A percentile compares a stretch with the other conserved stretches of the same genome.
phyloP scores from a whole-genome alignment of 2,888 invertebrate genomes.

The Empis livida region DNA sequence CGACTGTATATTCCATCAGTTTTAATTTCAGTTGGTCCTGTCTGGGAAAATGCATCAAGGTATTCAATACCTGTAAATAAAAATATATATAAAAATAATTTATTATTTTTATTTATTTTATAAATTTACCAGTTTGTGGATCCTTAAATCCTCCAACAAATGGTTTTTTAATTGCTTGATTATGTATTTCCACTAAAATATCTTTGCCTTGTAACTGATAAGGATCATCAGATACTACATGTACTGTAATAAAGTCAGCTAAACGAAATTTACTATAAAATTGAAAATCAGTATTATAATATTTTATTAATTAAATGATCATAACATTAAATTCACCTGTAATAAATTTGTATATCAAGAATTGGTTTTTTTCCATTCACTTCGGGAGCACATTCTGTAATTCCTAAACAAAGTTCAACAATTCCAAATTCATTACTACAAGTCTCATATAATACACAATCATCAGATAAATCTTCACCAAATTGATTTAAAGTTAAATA shows the following conservation, averaged over 20 bases:
- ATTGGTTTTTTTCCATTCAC: conserved; percentile 11
- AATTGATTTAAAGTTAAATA: conserved; percentile 40
- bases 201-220: conserved; percentile 30
- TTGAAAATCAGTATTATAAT: no score
- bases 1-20: conserved; percentile 27
- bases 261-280: conserved; percentile 29
- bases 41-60: conserved; percentile 74
- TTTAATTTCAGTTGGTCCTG: conserved; percentile 36
- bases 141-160: conserved; percentile 72
- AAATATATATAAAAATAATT: background rate
- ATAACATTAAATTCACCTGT: no score
- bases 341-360: conserved; percentile 30
- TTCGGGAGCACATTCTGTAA: conserved; percentile 7
- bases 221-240: conserved; percentile 36
- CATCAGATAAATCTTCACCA: conserved; percentile 29
- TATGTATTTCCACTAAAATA: conserved; percentile 45
- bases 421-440: conserved; percentile 30
- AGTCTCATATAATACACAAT: conserved; percentile 22
- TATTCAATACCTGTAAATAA: conserved; percentile 44
- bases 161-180: conserved; percentile 52
- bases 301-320: no score
- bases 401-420: conserved; percentile 23
- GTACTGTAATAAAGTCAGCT: conserved; percentile 44
- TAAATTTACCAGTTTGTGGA: conserved; percentile 44
- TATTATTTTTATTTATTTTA: background rate